phyloP scores from a whole-genome alignment of 2,797 vertebrate species.

The Periophthalmus magnuspinnatus region DNA sequence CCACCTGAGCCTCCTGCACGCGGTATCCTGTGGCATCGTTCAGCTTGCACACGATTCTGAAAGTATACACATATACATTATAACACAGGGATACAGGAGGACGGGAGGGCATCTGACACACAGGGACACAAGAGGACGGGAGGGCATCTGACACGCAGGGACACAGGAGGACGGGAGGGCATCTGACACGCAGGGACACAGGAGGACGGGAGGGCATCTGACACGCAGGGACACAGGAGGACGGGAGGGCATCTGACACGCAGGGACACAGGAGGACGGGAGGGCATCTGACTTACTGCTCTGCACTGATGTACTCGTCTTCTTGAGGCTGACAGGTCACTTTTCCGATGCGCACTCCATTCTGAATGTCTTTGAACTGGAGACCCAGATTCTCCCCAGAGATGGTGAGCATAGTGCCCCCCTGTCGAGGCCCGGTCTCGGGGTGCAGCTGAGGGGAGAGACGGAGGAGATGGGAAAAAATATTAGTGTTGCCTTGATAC shows the following conservation, averaged over 20 bases:
- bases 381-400: slow-evolving; percentile 94
- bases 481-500: too few relatives aligned
- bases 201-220: too few relatives aligned
- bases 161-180: too few relatives aligned
- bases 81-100: too few relatives aligned
- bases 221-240: not conserved
- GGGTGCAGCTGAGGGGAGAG: slow-evolving; percentile 80
- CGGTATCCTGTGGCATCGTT: slow-evolving; percentile 86
- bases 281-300: slow-evolving; percentile 79
- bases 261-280: too few relatives aligned
- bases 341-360: slow-evolving; percentile 89
- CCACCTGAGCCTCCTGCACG: slow-evolving; percentile 89
- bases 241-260: too few relatives aligned
- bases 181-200: too few relatives aligned
- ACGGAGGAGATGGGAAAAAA: not conserved
- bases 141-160: not conserved
- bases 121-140: too few relatives aligned
- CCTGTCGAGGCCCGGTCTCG: slow-evolving; percentile 93
- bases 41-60: slow-evolving; percentile 94
- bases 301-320: slow-evolving; percentile 95
- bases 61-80: not conserved
- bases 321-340: slow-evolving; percentile 89
- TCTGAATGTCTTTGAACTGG: slow-evolving; percentile 91
- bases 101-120: too few relatives aligned
- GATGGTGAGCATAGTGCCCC: slow-evolving; percentile 95